Percentiles rank a stretch among this genome's conserved stretches.
These are phyloP conservation scores for Lacerta viridis DNA, from an alignment of 2,797 vertebrate genomes.

Conservation along the genomic window DNA sequence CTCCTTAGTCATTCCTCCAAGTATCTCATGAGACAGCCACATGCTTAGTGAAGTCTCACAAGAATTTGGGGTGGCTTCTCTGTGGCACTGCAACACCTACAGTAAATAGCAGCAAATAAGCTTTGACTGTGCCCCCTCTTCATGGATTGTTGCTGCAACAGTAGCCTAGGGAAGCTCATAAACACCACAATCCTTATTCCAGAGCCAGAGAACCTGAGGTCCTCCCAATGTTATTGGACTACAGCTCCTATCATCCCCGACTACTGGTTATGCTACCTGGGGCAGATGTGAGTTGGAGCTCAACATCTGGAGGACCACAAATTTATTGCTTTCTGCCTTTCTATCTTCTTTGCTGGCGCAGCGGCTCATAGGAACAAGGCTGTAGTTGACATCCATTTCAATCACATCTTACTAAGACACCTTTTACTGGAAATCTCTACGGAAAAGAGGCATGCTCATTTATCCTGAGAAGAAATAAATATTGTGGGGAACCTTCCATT, in stretches of 20 bases:
- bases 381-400: neutral
- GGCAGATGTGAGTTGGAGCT: too few relatives aligned
- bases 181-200: neutral
- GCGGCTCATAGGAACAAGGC: neutral
- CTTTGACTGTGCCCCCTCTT: neutral
- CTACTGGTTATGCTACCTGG: too few relatives aligned
- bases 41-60: neutral
- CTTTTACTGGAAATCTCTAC: neutral
- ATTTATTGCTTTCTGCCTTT: neutral
- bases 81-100: neutral
- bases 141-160: neutral
- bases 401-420: neutral
- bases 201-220: too few relatives aligned
- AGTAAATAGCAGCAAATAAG: neutral
- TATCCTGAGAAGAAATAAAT: neutral
- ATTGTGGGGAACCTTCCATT: neutral
- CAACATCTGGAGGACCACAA: too few relatives aligned
- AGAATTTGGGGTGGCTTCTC: neutral
- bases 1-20: neutral
- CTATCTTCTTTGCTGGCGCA: neutral
- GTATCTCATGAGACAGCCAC: neutral
- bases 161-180: neutral
- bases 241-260: too few relatives aligned
- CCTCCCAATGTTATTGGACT: neutral
- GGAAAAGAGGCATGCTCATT: neutral